Conservation (phyloP, 1,140 invertebrate species). For the Sycobia sp. region DNA sequence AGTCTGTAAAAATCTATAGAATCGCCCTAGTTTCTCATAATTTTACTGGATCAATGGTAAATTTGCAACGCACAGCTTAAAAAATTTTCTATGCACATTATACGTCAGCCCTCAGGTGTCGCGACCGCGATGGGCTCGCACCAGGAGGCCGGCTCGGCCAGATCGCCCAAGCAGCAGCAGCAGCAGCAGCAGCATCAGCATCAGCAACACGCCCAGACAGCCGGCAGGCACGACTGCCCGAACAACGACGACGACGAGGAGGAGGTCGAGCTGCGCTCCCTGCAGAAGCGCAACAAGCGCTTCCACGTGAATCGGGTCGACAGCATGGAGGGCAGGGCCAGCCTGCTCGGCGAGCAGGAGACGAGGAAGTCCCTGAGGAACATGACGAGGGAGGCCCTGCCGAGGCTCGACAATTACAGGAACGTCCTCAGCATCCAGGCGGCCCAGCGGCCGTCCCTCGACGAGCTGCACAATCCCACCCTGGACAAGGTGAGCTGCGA, state of each 20-base stretch:
- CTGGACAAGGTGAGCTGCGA: constrained; percentile 72
- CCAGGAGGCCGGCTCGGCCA: no score
- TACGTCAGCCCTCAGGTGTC: no score
- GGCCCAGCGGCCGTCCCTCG: constrained; percentile 85
- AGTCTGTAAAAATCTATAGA: no score
- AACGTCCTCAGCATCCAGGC: constrained; percentile 91
- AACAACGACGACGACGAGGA: constrained; percentile 45
- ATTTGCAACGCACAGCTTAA: no score
- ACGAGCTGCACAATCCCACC: constrained; percentile 88
- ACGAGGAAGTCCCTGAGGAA: constrained; percentile 67
- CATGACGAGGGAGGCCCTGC: constrained; percentile 89
- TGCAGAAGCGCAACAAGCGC: constrained; percentile 58
- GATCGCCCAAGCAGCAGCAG: no score
- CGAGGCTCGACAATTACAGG: constrained; percentile 90
- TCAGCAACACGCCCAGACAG: no score
- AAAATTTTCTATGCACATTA: no score
- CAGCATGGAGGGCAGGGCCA: constrained; percentile 56
- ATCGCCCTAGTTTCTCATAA: no score
- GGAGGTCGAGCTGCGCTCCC: constrained; percentile 50
- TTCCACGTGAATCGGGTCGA: constrained; percentile 68
- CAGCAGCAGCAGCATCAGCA: no score
- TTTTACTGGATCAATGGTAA: no score
- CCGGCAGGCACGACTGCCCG: neutral
- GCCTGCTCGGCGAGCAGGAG: constrained; percentile 57
- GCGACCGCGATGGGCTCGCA: no score